Base-by-base conservation (phyloP, 2,113 vertebrate genomes). In the Salvelinus alpinus region DNA sequence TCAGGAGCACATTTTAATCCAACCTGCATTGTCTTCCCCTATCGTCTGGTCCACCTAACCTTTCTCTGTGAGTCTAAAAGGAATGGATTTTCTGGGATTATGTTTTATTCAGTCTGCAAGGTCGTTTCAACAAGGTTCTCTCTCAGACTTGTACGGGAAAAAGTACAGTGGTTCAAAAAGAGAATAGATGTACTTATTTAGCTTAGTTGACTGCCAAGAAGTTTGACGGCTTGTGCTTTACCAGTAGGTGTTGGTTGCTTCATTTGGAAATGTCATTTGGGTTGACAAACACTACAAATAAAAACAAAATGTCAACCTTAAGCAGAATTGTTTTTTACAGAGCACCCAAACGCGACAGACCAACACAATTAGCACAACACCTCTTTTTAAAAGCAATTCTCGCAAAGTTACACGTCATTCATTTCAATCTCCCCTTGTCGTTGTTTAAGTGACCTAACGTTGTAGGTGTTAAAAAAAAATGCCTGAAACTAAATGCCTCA, bases 1-100 rank as follows among this genome's bases (percentile, higher is more conserved):
- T 12, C 22, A 34, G 14, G 60, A 51, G 18, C 70, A 71, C 75
- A 64, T 83, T 88, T 82, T 83, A 86, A 86, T 85, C 72, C 74
- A 68, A 22, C 4, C 13, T 47, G 65, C 29, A 70, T 73, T 75
- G 59, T 38, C 51, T 75, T 77, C 34, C 65, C 71, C 78, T 70
- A 84, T 82, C 79, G 75, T 82, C 73, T 71, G 27, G 69, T 79
- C 70, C 59, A 70, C 77, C 75, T 81, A 79, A 80, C 73, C 70
- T 79, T 70, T 76, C 72, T 25, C 34, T 9, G 74, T 34, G 47
- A 80, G 27, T 75, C n/a, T 66, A 47, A 72, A 48, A 62, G 65
- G 5, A 54, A 73, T 48, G 18, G 75, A 67, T 77, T 70, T 80
- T 69, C 9, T 51, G 29, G 6, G 20, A 60, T 2, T 59, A 18